phyloP scores from a whole-genome alignment of 2,888 invertebrate species.

The Stegana nigrithorax region DNA sequence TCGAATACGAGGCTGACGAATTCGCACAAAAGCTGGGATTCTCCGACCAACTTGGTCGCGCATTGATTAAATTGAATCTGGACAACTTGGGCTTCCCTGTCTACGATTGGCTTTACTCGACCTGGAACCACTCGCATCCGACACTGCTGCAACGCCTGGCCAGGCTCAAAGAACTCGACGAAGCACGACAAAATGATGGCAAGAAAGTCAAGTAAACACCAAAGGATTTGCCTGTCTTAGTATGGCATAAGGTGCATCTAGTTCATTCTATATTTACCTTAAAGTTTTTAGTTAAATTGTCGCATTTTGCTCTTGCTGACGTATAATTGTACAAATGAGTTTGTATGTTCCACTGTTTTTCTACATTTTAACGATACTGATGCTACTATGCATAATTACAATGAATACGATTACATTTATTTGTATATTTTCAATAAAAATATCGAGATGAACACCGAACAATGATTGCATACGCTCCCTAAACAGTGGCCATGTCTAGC shows the following conservation, averaged over 20 bases:
- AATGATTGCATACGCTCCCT: too few species aligned
- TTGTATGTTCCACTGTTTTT: too few species aligned
- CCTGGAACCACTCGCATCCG: conserved; percentile 97
- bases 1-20: conserved; percentile 96
- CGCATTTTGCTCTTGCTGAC: too few species aligned
- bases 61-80: conserved; percentile 90
- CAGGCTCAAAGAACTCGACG: conserved; percentile 54
- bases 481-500: too few species aligned
- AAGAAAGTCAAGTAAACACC: conserved; percentile 37
- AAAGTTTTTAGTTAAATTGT: background rate
- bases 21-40: conserved; percentile 89
- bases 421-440: background rate
- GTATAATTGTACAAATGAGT: background rate
- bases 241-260: background rate
- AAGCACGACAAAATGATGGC: conserved; percentile 15
- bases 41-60: conserved; percentile 79
- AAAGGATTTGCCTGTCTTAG: too few species aligned
- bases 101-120: conserved; percentile 91
- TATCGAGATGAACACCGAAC: too few species aligned
- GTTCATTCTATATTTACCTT: too few species aligned
- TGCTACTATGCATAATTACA: too few species aligned
- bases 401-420: too few species aligned
- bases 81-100: conserved; percentile 98
- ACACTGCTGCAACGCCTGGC: conserved; percentile 91
- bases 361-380: too few species aligned